Conservation (phyloP, 2,888 invertebrate species). For the Mimachlamys varia region DNA sequence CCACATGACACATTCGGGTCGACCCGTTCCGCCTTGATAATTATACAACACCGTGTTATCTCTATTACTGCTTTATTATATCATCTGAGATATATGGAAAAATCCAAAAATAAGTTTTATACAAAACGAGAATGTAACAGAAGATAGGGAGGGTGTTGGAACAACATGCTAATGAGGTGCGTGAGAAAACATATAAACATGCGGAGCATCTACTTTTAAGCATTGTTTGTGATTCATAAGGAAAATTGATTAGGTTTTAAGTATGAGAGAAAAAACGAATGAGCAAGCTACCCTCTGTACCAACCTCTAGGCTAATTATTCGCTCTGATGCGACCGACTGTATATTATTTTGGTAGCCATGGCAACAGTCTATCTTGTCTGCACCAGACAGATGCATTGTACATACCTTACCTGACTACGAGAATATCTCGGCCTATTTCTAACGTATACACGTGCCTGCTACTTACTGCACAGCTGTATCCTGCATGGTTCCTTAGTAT, state of each 20-base stretch:
- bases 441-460: conserved; percentile 16
- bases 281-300: not conserved
- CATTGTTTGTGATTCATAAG: not conserved
- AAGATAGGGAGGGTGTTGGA: not conserved
- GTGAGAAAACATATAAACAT: not conserved
- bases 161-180: not conserved
- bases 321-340: conserved; percentile 23
- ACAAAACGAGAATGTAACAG: not conserved
- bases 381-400: conserved; percentile 31
- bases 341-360: conserved; percentile 5
- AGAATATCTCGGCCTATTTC: conserved; percentile 31
- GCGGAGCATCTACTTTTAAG: not conserved
- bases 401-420: conserved; percentile 25
- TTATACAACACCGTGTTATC: not conserved
- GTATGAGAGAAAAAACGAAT: not conserved
- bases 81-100: not conserved
- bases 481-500: not conserved
- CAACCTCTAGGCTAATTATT: conserved; percentile 18
- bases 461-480: not conserved
- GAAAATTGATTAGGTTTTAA: conserved; percentile 20
- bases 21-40: conserved; percentile 14
- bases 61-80: not conserved
- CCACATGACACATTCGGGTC: conserved; percentile 18
- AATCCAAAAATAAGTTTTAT: not conserved
- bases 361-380: conserved; percentile 34